Conservation (phyloP, 2,113 vertebrate species). For the Entomyzon cyanotis region DNA sequence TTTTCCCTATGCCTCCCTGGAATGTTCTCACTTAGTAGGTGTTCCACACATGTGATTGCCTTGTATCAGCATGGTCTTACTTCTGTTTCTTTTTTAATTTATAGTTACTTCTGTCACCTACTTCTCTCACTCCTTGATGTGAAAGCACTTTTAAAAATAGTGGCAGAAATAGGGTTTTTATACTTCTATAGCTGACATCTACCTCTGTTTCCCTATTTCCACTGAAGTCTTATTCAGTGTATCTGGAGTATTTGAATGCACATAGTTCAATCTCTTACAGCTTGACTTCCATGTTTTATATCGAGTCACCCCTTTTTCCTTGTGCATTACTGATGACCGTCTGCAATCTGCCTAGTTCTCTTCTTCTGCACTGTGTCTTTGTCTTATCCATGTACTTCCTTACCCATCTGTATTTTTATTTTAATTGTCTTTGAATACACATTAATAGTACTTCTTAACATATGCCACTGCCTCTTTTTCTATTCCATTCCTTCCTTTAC, state of each 20-base stretch:
- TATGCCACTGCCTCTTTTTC: not conserved
- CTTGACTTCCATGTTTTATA: not conserved
- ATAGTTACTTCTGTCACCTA: not conserved
- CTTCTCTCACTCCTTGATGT: not conserved
- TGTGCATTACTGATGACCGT: not conserved
- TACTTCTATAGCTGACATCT: not conserved
- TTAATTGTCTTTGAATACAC: constrained; percentile 1
- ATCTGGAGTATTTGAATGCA: not conserved
- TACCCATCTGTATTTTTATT: constrained; percentile 37
- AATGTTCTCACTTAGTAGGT: not conserved
- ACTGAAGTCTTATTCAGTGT: not conserved
- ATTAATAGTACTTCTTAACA: constrained; percentile 1
- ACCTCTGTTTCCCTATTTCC: not conserved
- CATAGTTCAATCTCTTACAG: not conserved
- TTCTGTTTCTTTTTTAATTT: not conserved
- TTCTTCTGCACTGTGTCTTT: constrained; percentile 25
- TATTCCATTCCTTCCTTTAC: not conserved
- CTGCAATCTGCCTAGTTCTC: not conserved
- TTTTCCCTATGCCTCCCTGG: not conserved
- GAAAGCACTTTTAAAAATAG: not conserved
- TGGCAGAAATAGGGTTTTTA: not conserved
- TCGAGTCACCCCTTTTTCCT: not conserved
- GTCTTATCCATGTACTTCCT: constrained; percentile 25
- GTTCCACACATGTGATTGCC: fast-evolving
- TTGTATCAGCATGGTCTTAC: not conserved